Conservation (phyloP, 2,888 invertebrate species). For the Fissipunctia ypsillon region DNA sequence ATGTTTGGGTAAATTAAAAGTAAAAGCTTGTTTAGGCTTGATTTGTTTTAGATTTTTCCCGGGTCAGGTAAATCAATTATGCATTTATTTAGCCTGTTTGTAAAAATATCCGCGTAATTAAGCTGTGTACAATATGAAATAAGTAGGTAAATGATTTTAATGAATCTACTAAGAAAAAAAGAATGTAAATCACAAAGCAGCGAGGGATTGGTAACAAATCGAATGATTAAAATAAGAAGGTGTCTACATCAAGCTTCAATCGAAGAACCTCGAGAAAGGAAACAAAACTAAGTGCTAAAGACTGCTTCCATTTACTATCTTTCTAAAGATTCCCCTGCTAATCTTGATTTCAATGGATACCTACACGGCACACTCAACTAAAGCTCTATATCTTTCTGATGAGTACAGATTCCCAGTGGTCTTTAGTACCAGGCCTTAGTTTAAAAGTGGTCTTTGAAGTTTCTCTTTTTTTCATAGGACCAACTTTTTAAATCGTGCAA, state of each 20-base stretch:
- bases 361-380: slow-evolving; percentile 6
- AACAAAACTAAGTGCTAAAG: slow-evolving; percentile 26
- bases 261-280: slow-evolving; percentile 19
- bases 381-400: slow-evolving; percentile 30
- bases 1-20: slow-evolving; percentile 22
- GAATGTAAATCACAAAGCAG: background rate
- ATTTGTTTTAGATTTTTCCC: slow-evolving; percentile 7
- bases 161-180: background rate
- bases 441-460: background rate
- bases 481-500: background rate
- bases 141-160: background rate
- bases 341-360: slow-evolving; percentile 29
- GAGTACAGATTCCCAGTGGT: slow-evolving; percentile 30
- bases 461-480: background rate
- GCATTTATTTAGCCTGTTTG: background rate
- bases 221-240: background rate
- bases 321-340: slow-evolving; percentile 39
- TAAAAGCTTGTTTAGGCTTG: background rate
- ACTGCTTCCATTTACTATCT: slow-evolving; percentile 30
- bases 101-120: background rate
- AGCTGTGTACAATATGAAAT: background rate
- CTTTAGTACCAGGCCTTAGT: slow-evolving; percentile 2
- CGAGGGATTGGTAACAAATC: background rate
- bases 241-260: slow-evolving; percentile 13
- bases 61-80: background rate